Percentiles rank a stretch among this genome's conserved stretches.
Conservation (phyloP, 2,113 vertebrate species). For the Peromyscus maniculatus region DNA sequence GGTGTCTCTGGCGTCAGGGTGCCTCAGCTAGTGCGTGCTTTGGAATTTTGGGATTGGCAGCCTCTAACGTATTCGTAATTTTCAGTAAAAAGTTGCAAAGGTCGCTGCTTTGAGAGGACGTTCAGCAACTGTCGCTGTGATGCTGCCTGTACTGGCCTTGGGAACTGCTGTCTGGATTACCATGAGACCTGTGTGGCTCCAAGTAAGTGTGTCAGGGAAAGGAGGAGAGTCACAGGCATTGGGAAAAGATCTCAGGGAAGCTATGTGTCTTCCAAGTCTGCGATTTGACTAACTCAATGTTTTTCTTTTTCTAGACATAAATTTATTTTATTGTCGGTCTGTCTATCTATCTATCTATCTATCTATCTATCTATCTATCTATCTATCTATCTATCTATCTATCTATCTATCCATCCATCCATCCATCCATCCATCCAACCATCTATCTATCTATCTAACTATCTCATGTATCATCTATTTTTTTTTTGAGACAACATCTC, state of each 20-base stretch:
- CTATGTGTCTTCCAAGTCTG: neutral
- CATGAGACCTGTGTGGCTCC: constrained; percentile 88
- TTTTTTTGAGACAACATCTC: neutral
- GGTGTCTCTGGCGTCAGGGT: neutral
- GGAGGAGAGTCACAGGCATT: too few species aligned
- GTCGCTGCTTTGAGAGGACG: constrained; percentile 91
- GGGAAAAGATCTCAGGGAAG: neutral
- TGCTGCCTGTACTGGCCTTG: constrained; percentile 87
- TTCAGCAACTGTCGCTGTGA: constrained; percentile 91
- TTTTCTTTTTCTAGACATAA: neutral
- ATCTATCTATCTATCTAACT: neutral
- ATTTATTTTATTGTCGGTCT: neutral
- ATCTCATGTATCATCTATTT: neutral
- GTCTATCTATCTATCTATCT: neutral
- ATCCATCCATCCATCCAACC: neutral
- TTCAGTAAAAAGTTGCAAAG: constrained; percentile 92
- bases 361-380: fast-evolving
- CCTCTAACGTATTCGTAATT: constrained; percentile 76
- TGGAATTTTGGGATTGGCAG: constrained; percentile 7
- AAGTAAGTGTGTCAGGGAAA: constrained; percentile 81
- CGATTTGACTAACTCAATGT: neutral
- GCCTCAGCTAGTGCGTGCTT: neutral
- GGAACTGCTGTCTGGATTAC: constrained; percentile 92
- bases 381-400: too few species aligned
- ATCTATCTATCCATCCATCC: neutral